These are phyloP conservation scores for Fulmarus glacialis DNA, from an alignment of 2,113 vertebrate species.

Conservation along the genomic window DNA sequence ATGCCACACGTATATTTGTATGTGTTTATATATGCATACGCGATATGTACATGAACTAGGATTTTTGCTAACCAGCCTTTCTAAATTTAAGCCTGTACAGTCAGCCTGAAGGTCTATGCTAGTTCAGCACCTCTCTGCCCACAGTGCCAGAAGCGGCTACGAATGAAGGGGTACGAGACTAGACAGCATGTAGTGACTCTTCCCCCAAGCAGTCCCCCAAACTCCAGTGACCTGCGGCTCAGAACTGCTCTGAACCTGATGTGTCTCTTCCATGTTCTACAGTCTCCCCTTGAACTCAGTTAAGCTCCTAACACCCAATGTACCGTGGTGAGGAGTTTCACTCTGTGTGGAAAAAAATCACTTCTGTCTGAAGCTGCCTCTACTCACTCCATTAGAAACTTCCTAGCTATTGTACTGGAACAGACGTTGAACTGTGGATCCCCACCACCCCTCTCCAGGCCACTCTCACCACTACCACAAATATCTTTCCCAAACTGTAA, in stretches of 20 bases:
- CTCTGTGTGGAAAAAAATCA: not conserved
- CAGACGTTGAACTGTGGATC: not conserved
- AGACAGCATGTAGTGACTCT: not conserved
- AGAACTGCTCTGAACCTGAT: not conserved
- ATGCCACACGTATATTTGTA: not conserved
- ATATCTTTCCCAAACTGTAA: not conserved
- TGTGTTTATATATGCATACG: not conserved
- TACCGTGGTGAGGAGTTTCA: not conserved
- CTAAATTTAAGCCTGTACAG: not conserved
- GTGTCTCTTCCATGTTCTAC: not conserved
- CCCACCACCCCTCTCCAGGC: not conserved
- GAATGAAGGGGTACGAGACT: fast-evolving
- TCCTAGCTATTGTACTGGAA: not conserved
- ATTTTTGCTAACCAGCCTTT: not conserved
- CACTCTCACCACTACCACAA: not conserved
- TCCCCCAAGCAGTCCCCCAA: not conserved
- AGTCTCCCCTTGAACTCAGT: not conserved
- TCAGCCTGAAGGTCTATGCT: not conserved
- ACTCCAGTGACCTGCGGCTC: not conserved
- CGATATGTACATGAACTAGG: not conserved
- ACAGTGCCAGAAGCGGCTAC: not conserved
- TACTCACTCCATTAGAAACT: not conserved
- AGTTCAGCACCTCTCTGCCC: not conserved
- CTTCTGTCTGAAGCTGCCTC: not conserved
- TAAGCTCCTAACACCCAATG: not conserved